Conservation (phyloP, 2,113 vertebrate species). For the Albula glossodonta region DNA sequence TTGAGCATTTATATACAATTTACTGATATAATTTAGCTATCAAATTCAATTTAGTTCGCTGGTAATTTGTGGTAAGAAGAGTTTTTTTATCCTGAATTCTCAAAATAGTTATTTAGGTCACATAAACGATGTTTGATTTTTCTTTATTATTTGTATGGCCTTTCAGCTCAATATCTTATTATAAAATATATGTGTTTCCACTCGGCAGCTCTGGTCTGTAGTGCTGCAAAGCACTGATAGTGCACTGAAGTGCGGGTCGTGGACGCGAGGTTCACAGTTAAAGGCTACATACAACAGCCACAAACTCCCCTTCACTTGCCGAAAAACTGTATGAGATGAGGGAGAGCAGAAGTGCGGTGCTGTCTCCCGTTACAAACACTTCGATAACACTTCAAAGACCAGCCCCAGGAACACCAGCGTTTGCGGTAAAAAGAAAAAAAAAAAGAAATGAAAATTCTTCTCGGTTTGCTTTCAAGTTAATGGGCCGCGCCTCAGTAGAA, state of each 20-base stretch:
- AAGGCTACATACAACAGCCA: no score
- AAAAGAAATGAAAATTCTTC: neutral
- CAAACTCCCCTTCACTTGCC: neutral
- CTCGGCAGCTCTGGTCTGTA: neutral
- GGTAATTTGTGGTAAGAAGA: neutral
- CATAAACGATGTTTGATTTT: no score
- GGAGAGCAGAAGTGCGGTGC: neutral
- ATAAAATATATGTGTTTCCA: neutral
- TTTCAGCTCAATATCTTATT: neutral
- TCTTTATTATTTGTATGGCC: neutral
- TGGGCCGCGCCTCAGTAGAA: constrained; percentile 5
- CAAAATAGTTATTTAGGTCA: no score
- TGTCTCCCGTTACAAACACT: neutral
- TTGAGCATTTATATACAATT: neutral
- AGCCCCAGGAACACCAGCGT: neutral
- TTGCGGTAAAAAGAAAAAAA: neutral
- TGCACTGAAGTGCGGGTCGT: no score
- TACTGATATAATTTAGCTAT: neutral
- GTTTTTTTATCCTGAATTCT: no score
- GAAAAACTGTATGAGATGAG: neutral
- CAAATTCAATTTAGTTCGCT: neutral
- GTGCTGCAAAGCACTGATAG: neutral
- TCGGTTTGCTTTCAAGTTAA: constrained; percentile 13
- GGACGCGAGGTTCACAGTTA: no score
- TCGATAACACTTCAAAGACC: neutral